Base-by-base conservation (phyloP, 2,888 invertebrate genomes). In the Amiota communis region DNA sequence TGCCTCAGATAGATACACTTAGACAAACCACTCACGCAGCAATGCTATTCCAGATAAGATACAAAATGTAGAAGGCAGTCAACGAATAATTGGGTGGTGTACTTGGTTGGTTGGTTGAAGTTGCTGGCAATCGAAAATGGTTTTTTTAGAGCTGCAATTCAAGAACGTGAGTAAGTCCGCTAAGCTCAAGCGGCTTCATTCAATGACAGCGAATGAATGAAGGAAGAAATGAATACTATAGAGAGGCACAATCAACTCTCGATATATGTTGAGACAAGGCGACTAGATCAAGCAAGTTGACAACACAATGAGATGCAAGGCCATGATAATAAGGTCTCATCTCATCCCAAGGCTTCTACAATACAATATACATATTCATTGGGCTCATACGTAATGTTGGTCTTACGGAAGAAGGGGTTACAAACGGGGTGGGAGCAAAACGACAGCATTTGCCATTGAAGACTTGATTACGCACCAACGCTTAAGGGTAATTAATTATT, bases 401-500 rank as follows among this genome's bases (percentile, higher is more conserved):
- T 36, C 36, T n/a, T 36, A 36, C 36, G 36, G 6, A 36, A 6
- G 36, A 36, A 36, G 36, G 36, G 36, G 6, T 36, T 36, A 36
- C 36, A 36, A 6, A 36, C 36, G 36, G 2, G 3, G 36, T 36
- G 23, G 23, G 23, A 36, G 36, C 36, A 6, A 6, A n/a, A 36
- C 36, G 36, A 36, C 8, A 6, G 36, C 36, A 36, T 36, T 36
- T 36, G 36, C 36, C 36, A 36, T 36, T 36, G 36, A 36, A 36
- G 36, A 36, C 36, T 36, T 36, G 36, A 36, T 36, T 36, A 36
- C 73, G 90, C 89, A 77, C 76, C 79, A 82, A 79, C 78, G 79
- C 82, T 83, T 82, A 48, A 75, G 79, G 79, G 79, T 80, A 84
- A 85, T 84, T 84, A 82, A 85, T 84, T 85, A 82, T 80, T 85